A percentile compares a stretch with the other conserved stretches of the same genome.
Evolutionary conservation across 92 coral and sea anemone species (phyloP).

Genomic region (Bergia puertoricense): DNA sequence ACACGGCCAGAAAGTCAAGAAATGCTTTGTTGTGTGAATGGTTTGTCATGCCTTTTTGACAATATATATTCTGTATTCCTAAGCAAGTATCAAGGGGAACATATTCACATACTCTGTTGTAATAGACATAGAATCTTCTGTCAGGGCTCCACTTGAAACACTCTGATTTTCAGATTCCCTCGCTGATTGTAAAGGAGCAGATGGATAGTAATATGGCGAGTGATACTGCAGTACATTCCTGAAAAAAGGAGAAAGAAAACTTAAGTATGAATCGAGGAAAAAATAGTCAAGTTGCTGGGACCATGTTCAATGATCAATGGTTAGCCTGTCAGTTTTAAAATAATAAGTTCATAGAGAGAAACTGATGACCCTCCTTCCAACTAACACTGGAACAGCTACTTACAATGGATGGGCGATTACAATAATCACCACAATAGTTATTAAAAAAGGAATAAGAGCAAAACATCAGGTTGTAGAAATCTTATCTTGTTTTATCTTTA

Average conservation of each 20-base stretch:
- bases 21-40: no score
- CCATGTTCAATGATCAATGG: background rate
- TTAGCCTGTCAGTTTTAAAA: background rate
- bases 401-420: background rate
- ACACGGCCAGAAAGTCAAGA: no score
- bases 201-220: conserved; percentile 75
- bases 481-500: background rate
- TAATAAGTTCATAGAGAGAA: background rate
- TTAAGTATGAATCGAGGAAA: background rate
- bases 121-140: conserved; percentile 89
- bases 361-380: background rate
- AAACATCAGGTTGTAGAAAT: background rate
- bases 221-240: conserved; percentile 75
- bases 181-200: conserved; percentile 84
- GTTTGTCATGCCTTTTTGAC: no score
- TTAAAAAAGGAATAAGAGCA: no score
- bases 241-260: conserved; percentile 8
- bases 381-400: background rate
- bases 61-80: no score
- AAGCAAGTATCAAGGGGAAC: background rate
- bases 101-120: conserved; percentile 73
- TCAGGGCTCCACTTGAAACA: conserved; percentile 93
- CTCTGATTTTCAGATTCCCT: conserved; percentile 94
- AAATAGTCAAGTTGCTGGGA: background rate
- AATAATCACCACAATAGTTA: background rate